Percentiles rank a stretch among this genome's conserved stretches.
These are phyloP conservation scores for Seriola aureovittata DNA, from an alignment of 2,113 vertebrate species.

Conservation along the genomic window DNA sequence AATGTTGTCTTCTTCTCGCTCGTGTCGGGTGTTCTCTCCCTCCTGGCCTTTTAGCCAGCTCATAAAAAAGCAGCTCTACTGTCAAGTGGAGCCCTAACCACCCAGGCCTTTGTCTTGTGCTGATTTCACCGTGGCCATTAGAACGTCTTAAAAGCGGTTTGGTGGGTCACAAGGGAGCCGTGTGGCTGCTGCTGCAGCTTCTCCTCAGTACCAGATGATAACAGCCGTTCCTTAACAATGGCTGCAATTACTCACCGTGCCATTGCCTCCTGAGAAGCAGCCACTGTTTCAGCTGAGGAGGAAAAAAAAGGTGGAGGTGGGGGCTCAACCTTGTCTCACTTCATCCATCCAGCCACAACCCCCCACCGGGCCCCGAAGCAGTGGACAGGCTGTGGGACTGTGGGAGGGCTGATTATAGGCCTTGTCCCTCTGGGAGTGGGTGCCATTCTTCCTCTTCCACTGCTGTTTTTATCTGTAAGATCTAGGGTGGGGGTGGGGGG, in stretches of 20 bases:
- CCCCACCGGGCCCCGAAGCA: constrained; percentile 16
- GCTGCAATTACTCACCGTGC: neutral
- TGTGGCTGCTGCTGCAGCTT: constrained; percentile 19
- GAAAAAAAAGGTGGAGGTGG: neutral
- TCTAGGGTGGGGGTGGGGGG: constrained; percentile 32
- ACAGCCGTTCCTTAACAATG: constrained; percentile 4
- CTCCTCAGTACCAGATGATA: constrained; percentile 34
- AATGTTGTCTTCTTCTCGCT: neutral
- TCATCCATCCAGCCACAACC: constrained; percentile 22
- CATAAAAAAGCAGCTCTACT: constrained; percentile 29
- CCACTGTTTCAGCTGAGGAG: neutral
- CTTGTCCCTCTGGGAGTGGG: constrained; percentile 61
- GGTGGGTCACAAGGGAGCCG: constrained; percentile 42
- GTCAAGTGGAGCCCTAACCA: constrained; percentile 39
- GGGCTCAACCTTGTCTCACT: constrained; percentile 34
- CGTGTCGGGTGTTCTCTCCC: neutral
- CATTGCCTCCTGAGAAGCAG: neutral
- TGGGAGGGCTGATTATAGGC: constrained; percentile 73
- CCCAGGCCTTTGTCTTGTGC: constrained; percentile 23
- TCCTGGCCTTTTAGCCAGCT: constrained; percentile 23
- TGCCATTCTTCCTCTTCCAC: constrained; percentile 59
- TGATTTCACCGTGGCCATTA: constrained; percentile 48
- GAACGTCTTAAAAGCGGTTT: constrained; percentile 38
- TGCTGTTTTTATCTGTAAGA: constrained; percentile 57
- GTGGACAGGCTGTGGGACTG: constrained; percentile 59